Evolutionary conservation across 2,113 vertebrate genomes (phyloP).

Genomic region (Ochotona curzoniae): DNA sequence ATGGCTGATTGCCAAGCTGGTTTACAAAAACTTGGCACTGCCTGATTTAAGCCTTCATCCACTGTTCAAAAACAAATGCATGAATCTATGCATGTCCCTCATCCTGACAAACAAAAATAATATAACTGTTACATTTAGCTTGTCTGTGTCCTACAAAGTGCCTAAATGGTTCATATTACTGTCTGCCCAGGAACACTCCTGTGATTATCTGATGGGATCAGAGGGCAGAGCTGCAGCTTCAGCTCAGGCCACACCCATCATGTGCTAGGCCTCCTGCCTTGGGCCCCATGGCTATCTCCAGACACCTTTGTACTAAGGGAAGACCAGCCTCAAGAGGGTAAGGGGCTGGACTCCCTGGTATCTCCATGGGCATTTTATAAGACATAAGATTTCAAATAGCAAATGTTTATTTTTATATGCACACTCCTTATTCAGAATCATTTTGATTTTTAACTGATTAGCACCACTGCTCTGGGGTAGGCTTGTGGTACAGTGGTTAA

Average conservation of each 20-base stretch:
- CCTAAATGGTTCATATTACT: neutral
- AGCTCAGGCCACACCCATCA: too few species aligned
- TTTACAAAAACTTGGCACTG: neutral
- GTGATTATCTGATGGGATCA: neutral
- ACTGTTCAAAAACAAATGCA: constrained; percentile 15
- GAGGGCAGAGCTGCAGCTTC: neutral
- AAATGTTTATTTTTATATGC: neutral
- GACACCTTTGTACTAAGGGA: neutral
- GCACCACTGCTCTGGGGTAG: neutral
- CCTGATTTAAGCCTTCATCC: constrained; percentile 2
- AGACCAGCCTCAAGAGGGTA: neutral
- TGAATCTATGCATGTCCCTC: neutral
- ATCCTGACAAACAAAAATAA: constrained; percentile 20
- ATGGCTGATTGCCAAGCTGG: neutral
- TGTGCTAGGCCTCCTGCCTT: neutral
- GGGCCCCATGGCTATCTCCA: neutral
- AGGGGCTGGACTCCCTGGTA: neutral
- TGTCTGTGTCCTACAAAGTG: neutral
- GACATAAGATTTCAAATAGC: neutral
- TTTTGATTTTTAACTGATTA: constrained; percentile 12
- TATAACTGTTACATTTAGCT: neutral
- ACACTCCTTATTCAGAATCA: neutral
- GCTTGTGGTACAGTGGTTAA: too few species aligned
- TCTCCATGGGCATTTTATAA: neutral
- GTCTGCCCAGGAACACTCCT: neutral